Evolutionary conservation across 2,797 vertebrate genomes (phyloP).

Genomic region (Anolis apletophallus): DNA sequence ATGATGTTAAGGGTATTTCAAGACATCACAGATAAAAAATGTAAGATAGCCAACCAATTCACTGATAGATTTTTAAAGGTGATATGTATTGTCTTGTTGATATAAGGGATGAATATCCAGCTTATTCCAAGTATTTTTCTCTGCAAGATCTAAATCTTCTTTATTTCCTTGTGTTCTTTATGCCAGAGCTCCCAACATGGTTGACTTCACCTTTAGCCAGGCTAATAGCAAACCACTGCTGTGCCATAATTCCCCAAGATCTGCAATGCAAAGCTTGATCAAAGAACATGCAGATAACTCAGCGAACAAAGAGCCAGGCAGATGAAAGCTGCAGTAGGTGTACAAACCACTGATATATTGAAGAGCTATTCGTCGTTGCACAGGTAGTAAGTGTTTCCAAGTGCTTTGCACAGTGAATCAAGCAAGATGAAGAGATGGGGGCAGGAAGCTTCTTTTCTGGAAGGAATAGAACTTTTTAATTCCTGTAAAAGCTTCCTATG

Average conservation of each 20-base stretch:
- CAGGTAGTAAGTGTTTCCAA: background rate
- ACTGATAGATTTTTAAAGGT: background rate
- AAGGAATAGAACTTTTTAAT: slow-evolving; percentile 23
- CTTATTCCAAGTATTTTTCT: slow-evolving; percentile 1
- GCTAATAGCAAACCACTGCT: slow-evolving; percentile 4
- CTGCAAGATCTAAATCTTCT: slow-evolving; percentile 26
- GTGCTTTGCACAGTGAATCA: background rate
- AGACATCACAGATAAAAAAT: background rate
- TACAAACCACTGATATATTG: background rate
- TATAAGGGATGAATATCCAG: background rate
- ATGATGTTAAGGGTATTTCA: background rate
- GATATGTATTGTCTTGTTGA: background rate
- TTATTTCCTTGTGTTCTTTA: slow-evolving; percentile 10
- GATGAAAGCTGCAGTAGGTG: slow-evolving; percentile 76
- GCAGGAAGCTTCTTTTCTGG: background rate
- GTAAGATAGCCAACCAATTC: background rate
- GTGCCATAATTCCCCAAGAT: slow-evolving; percentile 6
- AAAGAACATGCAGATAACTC: slow-evolving; percentile 17
- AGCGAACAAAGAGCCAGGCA: slow-evolving; percentile 62
- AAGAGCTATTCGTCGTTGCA: background rate
- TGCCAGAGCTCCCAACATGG: background rate
- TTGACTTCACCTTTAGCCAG: slow-evolving; percentile 13
- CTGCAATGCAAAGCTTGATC: slow-evolving; percentile 26
- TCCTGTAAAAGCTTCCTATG: slow-evolving; percentile 21
- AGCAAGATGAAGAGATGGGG: background rate